Evolutionary conservation across 1,140 invertebrate genomes (phyloP).

Genomic region (Saccostrea glomerata): DNA sequence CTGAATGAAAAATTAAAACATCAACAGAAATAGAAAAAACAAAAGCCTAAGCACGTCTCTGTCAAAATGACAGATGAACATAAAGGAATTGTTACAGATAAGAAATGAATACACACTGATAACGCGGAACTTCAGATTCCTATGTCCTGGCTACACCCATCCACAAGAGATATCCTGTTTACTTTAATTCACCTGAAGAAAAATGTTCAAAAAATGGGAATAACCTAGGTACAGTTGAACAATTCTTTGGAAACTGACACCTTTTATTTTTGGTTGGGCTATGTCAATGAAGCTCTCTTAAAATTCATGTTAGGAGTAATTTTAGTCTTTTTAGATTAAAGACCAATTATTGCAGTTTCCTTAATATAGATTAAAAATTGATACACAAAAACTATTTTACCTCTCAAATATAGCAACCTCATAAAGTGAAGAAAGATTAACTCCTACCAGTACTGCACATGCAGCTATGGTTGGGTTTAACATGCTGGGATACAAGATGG

Average conservation of each 20-base stretch:
- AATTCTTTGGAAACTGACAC: not conserved
- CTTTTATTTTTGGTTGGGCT: not conserved
- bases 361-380: not conserved
- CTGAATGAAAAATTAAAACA: constrained; percentile 27
- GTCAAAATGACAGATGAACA: constrained; percentile 28
- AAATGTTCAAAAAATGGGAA: not conserved
- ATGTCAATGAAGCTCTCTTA: not conserved
- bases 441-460: not conserved
- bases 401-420: not conserved
- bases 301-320: not conserved
- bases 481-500: constrained; percentile 6
- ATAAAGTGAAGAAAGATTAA: not conserved
- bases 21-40: constrained; percentile 19
- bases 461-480: not conserved
- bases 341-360: not conserved
- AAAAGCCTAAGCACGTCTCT: constrained; percentile 22
- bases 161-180: constrained; percentile 17
- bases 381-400: not conserved
- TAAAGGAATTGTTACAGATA: constrained; percentile 34
- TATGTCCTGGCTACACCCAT: not conserved
- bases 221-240: not conserved
- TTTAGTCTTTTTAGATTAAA: not conserved
- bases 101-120: constrained; percentile 14
- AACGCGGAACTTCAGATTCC: not conserved
- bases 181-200: not conserved